Evolutionary conservation across 1,140 invertebrate genomes (phyloP).

Genomic region (Nephila pilipes): DNA sequence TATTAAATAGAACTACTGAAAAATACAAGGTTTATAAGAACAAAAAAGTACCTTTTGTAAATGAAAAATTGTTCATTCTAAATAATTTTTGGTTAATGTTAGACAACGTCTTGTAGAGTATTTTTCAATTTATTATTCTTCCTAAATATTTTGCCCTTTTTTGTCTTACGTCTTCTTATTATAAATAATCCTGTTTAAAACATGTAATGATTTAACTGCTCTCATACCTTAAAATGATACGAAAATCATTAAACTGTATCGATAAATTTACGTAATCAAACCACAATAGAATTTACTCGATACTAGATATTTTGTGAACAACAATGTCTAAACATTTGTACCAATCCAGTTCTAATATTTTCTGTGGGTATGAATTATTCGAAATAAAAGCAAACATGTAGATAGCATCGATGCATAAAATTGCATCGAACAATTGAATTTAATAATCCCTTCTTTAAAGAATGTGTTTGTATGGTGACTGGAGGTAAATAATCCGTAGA

Average conservation of each 20-base stretch:
- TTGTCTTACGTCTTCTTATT: too few species aligned
- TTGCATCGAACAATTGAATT: neutral
- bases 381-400: neutral
- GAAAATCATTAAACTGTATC: neutral
- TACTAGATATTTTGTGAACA: neutral
- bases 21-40: too few species aligned
- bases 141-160: too few species aligned
- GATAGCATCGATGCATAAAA: neutral
- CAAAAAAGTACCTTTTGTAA: too few species aligned
- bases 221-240: accelerated
- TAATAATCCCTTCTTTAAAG: neutral
- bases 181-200: too few species aligned
- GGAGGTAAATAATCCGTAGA: neutral
- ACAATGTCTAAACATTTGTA: neutral
- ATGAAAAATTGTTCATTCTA: too few species aligned
- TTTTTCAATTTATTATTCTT: too few species aligned
- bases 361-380: neutral
- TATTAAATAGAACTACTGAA: too few species aligned
- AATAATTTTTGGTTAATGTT: too few species aligned
- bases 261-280: neutral
- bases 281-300: neutral
- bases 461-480: neutral
- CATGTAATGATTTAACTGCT: too few species aligned
- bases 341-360: neutral
- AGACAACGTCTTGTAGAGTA: too few species aligned